phyloP scores from a whole-genome alignment of 2,888 invertebrate genomes.

The Malthinus flaveolus region DNA sequence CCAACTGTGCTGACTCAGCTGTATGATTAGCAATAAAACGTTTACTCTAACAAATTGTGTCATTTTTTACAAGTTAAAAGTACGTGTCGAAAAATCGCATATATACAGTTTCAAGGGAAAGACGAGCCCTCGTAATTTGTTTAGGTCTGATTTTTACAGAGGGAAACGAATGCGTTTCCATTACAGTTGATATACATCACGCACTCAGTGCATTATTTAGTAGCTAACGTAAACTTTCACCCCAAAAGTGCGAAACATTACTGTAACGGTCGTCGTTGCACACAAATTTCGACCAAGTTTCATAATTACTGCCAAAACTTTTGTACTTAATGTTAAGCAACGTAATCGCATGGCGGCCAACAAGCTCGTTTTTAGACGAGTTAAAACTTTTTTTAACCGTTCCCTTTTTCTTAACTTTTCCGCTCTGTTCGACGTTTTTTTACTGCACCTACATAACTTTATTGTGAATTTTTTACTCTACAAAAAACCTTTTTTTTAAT shows the following conservation, averaged over 20 bases:
- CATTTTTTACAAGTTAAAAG: slow-evolving; percentile 39
- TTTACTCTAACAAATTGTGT: slow-evolving; percentile 41
- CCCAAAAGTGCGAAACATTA: slow-evolving; percentile 50
- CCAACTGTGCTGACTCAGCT: slow-evolving; percentile 34
- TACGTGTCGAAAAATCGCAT: slow-evolving; percentile 36
- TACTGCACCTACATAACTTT: not conserved
- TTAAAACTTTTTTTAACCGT: slow-evolving; percentile 22
- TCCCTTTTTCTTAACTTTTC: slow-evolving; percentile 14
- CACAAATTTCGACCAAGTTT: slow-evolving; percentile 52
- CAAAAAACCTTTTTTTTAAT: not conserved
- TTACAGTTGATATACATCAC: slow-evolving; percentile 50
- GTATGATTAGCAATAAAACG: slow-evolving; percentile 42
- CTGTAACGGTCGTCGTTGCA: slow-evolving; percentile 47
- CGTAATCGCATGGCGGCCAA: slow-evolving; percentile 27
- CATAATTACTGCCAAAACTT: slow-evolving; percentile 51
- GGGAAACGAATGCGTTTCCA: slow-evolving; percentile 43
- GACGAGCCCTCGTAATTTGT: slow-evolving; percentile 36
- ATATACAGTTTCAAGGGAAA: slow-evolving; percentile 15
- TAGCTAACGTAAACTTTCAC: slow-evolving; percentile 47
- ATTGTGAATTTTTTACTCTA: too few species aligned
- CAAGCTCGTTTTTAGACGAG: slow-evolving; percentile 25
- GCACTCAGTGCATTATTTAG: slow-evolving; percentile 51
- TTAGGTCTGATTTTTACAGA: slow-evolving; percentile 45
- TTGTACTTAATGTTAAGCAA: slow-evolving; percentile 50
- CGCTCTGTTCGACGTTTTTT: slow-evolving; percentile 17